Percentiles rank a stretch among this genome's conserved stretches.
Evolutionary conservation across 2,888 invertebrate genomes (phyloP).

Genomic region (Ophion costatus): DNA sequence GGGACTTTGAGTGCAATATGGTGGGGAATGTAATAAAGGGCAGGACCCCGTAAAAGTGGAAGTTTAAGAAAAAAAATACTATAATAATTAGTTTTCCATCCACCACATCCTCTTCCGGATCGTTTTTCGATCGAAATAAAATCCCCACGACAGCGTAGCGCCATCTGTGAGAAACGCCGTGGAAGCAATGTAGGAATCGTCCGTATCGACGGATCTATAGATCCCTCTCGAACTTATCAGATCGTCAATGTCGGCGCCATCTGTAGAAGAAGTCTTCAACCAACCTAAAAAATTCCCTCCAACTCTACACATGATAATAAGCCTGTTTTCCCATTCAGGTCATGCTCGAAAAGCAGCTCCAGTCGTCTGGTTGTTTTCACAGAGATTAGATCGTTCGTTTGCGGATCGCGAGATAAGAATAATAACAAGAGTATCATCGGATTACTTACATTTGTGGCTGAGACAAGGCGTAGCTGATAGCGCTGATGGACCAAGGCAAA

Average conservation of each 20-base stretch:
- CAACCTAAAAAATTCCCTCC: background rate
- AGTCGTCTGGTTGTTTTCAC: constrained; percentile 27
- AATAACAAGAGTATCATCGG: background rate
- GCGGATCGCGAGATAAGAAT: constrained; percentile 40
- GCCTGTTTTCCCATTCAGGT: background rate
- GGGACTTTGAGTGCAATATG: too few species aligned
- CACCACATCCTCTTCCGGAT: background rate
- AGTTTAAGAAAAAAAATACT: too few species aligned
- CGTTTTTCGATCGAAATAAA: background rate
- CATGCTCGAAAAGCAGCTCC: constrained; percentile 1
- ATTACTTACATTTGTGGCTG: constrained; percentile 73
- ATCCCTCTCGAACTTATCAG: background rate
- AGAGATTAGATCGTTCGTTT: constrained; percentile 40
- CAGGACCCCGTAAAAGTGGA: too few species aligned
- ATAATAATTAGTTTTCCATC: background rate
- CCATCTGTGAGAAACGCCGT: background rate
- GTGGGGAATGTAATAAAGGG: too few species aligned
- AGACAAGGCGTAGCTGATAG: constrained; percentile 70
- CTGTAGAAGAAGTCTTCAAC: constrained; percentile 3
- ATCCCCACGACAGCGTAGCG: background rate
- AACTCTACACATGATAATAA: constrained; percentile 41
- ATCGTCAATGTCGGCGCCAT: constrained; percentile 28
- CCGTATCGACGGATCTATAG: constrained; percentile 55
- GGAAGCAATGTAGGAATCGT: constrained; percentile 12
- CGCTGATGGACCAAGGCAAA: constrained; percentile 65